These are phyloP conservation scores for Scartelaos histophorus DNA, from an alignment of 2,113 vertebrate species.

Conservation along the genomic window DNA sequence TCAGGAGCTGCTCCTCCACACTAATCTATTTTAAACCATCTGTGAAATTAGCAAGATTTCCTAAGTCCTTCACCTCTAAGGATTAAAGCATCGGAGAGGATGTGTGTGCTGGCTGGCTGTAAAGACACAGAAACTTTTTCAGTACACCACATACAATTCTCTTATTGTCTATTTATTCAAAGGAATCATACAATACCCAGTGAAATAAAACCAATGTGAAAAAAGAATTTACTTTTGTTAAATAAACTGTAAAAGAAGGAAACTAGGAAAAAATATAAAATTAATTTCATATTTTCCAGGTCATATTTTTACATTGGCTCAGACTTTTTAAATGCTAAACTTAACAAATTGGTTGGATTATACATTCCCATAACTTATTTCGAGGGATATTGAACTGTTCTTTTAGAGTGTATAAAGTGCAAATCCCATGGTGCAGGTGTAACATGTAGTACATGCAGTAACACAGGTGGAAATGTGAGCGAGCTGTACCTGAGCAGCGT, in stretches of 20 bases:
- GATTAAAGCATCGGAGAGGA: conserved; percentile 80
- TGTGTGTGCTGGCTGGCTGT: conserved; percentile 61
- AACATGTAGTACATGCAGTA: conserved; percentile 29
- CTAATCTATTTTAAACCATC: conserved; percentile 89
- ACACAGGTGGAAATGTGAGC: conserved; percentile 51
- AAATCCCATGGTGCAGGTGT: conserved; percentile 18
- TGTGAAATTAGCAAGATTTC: conserved; percentile 87
- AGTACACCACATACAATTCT: neutral
- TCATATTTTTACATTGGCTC: neutral
- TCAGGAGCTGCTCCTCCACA: conserved; percentile 81
- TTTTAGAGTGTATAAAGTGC: neutral
- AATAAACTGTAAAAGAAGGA: neutral
- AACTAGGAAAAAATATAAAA: too few species aligned
- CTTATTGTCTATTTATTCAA: neutral
- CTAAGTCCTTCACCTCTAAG: conserved; percentile 85
- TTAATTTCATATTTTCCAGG: neutral
- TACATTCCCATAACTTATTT: neutral
- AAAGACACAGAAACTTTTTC: conserved; percentile 39
- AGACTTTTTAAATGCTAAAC: neutral
- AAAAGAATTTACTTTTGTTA: neutral
- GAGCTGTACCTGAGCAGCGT: conserved; percentile 46
- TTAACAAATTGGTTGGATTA: neutral
- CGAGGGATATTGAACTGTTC: neutral
- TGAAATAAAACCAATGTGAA: neutral
- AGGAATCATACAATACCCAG: neutral